These are phyloP conservation scores for Phenganax marumi DNA, from an alignment of 92 coral and sea anemone species.

Conservation along the genomic window DNA sequence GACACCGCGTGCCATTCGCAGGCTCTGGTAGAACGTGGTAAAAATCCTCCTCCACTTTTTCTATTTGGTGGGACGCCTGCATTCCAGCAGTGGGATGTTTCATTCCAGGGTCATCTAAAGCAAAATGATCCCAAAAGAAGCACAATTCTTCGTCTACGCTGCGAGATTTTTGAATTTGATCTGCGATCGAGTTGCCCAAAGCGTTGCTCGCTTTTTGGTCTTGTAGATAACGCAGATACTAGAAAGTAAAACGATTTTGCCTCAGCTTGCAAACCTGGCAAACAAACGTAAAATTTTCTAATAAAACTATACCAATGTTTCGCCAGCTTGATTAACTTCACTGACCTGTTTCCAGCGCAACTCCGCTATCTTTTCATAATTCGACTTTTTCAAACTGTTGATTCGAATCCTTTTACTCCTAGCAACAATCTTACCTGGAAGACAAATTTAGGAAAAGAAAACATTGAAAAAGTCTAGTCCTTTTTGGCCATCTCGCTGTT, in stretches of 20 bases:
- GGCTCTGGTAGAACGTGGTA: not conserved
- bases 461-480: not conserved
- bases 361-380: conserved; percentile 20
- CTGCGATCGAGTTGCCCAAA: not conserved
- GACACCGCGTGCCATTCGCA: too few relatives aligned
- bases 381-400: conserved; percentile 18
- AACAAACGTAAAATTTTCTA: too few relatives aligned
- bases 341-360: conserved; percentile 10
- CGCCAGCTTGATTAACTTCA: not conserved
- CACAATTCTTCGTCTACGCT: conserved; percentile 8
- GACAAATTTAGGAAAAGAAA: not conserved
- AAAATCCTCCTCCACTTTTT: not conserved
- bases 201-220: not conserved
- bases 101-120: not conserved
- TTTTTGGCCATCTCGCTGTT: not conserved
- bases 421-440: conserved; percentile 17
- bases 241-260: not conserved
- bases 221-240: not conserved
- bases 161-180: conserved; percentile 6
- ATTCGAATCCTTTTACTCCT: conserved; percentile 9
- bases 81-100: not conserved
- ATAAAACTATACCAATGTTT: not conserved
- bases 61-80: not conserved
- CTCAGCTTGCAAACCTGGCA: not conserved
- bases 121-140: conserved; percentile 18